phyloP scores from a whole-genome alignment of 2,797 vertebrate genomes.

The Pipistrellus kuhlii region DNA sequence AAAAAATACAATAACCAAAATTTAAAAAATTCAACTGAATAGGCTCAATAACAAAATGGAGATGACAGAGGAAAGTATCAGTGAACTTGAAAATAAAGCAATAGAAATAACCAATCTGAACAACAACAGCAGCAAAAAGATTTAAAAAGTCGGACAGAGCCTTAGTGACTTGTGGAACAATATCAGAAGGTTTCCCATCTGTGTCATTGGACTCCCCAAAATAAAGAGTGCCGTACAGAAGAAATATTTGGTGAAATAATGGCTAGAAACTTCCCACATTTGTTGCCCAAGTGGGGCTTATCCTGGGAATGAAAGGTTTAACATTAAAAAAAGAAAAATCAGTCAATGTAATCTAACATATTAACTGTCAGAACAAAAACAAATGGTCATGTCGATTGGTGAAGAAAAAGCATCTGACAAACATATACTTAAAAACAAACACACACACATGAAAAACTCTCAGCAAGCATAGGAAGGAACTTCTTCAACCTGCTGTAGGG shows the following conservation, averaged over 20 bases:
- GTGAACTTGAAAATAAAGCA: neutral
- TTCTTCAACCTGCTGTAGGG: neutral
- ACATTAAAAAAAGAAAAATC: neutral
- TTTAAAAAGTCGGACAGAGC: neutral
- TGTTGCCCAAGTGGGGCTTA: neutral
- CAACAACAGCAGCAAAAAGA: neutral
- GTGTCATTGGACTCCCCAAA: neutral
- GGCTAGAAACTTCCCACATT: neutral
- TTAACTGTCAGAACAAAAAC: conserved; percentile 43
- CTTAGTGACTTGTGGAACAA: neutral
- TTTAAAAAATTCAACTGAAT: neutral
- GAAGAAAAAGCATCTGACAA: conserved; percentile 33
- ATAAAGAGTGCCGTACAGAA: neutral
- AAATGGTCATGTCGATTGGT: neutral
- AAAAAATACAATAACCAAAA: neutral
- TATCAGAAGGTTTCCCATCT: neutral
- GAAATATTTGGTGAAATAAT: neutral
- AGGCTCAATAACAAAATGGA: neutral
- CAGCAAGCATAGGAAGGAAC: neutral
- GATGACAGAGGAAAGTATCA: neutral
- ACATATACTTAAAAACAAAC: neutral
- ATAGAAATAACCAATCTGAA: neutral
- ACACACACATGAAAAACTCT: neutral
- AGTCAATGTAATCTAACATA: neutral
- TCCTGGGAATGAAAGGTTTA: neutral